Conservation (phyloP, 2,797 vertebrate species). For the Huso huso region DNA sequence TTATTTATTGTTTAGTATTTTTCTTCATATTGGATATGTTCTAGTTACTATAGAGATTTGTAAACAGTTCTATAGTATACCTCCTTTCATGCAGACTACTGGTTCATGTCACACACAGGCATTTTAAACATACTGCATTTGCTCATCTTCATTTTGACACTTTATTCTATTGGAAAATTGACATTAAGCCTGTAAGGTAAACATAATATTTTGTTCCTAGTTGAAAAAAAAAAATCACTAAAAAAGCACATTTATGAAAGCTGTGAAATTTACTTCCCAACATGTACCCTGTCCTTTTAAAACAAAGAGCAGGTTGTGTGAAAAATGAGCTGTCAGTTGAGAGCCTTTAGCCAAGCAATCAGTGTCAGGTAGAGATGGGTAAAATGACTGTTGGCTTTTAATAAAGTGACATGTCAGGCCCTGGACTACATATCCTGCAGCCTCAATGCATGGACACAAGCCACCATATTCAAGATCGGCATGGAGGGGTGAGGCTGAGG, state of each 20-base stretch:
- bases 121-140: too few species aligned
- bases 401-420: slow-evolving; percentile 25
- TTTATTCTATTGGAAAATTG: background rate
- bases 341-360: slow-evolving; percentile 35
- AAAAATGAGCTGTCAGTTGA: slow-evolving; percentile 43
- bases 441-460: slow-evolving; percentile 2
- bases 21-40: too few species aligned
- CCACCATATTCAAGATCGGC: slow-evolving; percentile 5
- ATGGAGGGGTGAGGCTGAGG: background rate
- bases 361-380: slow-evolving; percentile 31
- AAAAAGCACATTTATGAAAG: slow-evolving; percentile 13
- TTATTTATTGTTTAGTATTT: too few species aligned
- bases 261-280: slow-evolving; percentile 7
- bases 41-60: too few species aligned
- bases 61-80: too few species aligned
- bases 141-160: background rate
- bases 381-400: slow-evolving; percentile 25
- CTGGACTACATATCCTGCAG: slow-evolving; percentile 3
- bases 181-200: background rate
- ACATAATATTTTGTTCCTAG: background rate
- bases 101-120: slow-evolving; percentile 2
- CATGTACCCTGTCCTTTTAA: slow-evolving; percentile 26
- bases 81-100: background rate
- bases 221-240: slow-evolving; percentile 1
- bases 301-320: slow-evolving; percentile 28